Conservation (phyloP, 1,140 invertebrate species). For the Ips typographus region DNA sequence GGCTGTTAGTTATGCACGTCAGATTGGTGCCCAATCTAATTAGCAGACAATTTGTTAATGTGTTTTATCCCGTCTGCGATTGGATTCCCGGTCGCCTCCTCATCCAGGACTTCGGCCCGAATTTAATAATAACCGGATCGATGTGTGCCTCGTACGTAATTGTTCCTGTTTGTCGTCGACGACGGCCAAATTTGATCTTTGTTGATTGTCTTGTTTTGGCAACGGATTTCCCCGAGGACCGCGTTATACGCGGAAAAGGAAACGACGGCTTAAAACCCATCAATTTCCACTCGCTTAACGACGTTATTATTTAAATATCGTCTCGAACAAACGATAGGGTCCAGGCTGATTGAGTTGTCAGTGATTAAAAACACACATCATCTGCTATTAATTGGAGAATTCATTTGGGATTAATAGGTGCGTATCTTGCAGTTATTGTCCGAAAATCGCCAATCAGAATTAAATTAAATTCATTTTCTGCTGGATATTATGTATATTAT, state of each 20-base stretch:
- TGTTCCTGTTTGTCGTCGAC: constrained; percentile 21
- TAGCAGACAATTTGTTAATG: constrained; percentile 53
- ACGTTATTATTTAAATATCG: neutral
- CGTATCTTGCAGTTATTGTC: too few species aligned
- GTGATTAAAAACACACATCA: too few species aligned
- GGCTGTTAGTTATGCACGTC: constrained; percentile 49
- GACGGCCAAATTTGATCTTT: constrained; percentile 30
- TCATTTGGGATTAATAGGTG: too few species aligned
- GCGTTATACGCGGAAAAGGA: constrained; percentile 2
- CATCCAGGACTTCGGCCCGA: constrained; percentile 36
- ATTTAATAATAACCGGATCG: constrained; percentile 47
- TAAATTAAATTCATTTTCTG: too few species aligned
- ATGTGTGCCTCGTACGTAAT: constrained; percentile 25
- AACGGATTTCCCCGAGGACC: constrained; percentile 22
- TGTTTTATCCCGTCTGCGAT: constrained; percentile 51
- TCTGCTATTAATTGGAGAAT: too few species aligned
- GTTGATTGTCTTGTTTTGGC: constrained; percentile 35
- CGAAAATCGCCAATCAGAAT: too few species aligned
- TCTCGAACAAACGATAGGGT: neutral
- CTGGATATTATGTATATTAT: too few species aligned
- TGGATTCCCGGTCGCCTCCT: constrained; percentile 42
- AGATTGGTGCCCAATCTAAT: constrained; percentile 53
- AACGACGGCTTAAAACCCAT: constrained; percentile 5
- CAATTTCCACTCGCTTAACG: neutral
- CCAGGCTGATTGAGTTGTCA: too few species aligned